Evolutionary conservation across 2,113 vertebrate genomes (phyloP).

Genomic region (Vidua macroura): DNA sequence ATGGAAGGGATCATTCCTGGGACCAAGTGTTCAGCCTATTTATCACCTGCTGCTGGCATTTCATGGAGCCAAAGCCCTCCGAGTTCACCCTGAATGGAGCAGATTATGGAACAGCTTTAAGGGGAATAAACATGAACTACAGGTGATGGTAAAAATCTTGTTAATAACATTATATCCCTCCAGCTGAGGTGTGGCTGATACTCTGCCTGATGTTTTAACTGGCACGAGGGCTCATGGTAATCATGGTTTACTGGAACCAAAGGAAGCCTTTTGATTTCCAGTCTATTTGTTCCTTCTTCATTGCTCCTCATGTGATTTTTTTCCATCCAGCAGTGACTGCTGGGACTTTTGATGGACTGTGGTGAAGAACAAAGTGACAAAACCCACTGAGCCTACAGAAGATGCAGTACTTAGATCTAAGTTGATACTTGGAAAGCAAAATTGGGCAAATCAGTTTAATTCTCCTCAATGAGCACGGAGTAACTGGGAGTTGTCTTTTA

Average conservation of each 20-base stretch:
- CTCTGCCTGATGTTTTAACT: constrained; percentile 29
- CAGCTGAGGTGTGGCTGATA: constrained; percentile 35
- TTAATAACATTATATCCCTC: background rate
- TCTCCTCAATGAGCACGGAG: background rate
- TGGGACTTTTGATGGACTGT: background rate
- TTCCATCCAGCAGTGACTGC: background rate
- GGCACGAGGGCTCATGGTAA: constrained; percentile 1
- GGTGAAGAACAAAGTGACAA: background rate
- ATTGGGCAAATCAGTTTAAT: background rate
- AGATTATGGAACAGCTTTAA: background rate
- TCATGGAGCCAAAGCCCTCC: background rate
- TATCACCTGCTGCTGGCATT: background rate
- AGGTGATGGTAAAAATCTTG: constrained; percentile 20
- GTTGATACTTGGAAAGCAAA: background rate
- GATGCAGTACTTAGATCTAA: background rate
- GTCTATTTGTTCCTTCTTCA: background rate
- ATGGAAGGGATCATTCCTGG: background rate
- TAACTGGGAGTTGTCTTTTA: background rate
- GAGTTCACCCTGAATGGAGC: background rate
- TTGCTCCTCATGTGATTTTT: background rate
- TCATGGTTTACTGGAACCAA: constrained; percentile 23
- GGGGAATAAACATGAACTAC: background rate
- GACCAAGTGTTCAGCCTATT: background rate
- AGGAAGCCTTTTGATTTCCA: constrained; percentile 22
- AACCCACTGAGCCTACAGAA: background rate